A percentile compares a stretch with the other conserved stretches of the same genome.
These are phyloP conservation scores for Garrulus glandarius DNA, from an alignment of 2,797 vertebrate genomes.

Conservation along the genomic window DNA sequence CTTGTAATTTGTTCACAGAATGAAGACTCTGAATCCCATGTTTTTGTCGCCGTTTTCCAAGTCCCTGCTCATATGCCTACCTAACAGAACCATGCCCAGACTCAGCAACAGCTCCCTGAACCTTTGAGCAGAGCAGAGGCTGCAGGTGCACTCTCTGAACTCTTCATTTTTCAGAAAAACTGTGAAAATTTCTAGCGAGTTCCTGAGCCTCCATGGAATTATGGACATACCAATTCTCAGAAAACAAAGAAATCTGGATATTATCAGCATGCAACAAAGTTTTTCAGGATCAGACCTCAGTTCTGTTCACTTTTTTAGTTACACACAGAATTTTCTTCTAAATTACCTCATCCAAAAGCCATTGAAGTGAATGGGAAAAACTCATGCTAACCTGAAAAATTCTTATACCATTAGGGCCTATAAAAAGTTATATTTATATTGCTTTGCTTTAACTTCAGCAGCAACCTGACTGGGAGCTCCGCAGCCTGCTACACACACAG, in stretches of 20 bases:
- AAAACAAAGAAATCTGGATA: neutral
- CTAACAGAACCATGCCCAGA: neutral
- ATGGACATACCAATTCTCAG: neutral
- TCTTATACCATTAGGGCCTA: neutral
- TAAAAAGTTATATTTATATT: neutral
- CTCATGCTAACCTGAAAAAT: neutral
- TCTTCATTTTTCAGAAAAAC: neutral
- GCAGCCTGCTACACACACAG: neutral
- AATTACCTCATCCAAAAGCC: conserved; percentile 11
- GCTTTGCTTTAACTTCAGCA: neutral
- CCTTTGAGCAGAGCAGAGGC: neutral
- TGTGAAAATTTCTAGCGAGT: neutral
- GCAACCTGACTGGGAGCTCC: neutral
- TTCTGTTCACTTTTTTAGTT: neutral
- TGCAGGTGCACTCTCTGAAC: neutral
- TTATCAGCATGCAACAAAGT: neutral
- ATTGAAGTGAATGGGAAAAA: neutral
- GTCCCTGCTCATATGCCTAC: neutral
- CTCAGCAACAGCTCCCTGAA: neutral
- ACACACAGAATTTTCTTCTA: neutral
- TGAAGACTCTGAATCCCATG: neutral
- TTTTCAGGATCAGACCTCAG: neutral
- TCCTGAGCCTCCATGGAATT: neutral
- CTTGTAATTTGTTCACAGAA: neutral
- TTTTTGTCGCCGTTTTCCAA: rapidly evolving